Evolutionary conservation across 2,797 vertebrate species (phyloP).

Genomic region (Siniperca obscura): DNA sequence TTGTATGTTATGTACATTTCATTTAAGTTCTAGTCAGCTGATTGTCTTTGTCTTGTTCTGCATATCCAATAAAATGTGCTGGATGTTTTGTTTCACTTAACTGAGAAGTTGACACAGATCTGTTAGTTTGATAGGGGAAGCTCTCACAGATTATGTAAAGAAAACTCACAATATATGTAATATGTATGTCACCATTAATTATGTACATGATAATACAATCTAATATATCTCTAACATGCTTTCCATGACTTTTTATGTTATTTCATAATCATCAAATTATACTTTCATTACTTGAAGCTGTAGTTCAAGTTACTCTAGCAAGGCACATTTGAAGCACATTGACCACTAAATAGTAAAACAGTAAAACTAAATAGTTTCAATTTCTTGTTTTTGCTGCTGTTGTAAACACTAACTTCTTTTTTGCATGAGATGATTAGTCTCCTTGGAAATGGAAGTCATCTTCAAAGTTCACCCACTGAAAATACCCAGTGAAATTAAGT

Average conservation of each 20-base stretch:
- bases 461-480: not conserved
- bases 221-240: constrained; percentile 41
- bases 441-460: not conserved
- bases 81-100: constrained; percentile 63
- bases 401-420: not conserved
- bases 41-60: constrained; percentile 67
- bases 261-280: not conserved
- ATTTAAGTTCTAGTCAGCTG: constrained; percentile 55
- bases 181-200: constrained; percentile 51
- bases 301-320: not conserved
- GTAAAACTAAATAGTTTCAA: not conserved
- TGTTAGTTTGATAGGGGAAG: constrained; percentile 25
- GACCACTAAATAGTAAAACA: not conserved
- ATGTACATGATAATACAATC: constrained; percentile 66
- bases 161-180: constrained; percentile 54
- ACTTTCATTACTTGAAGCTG: not conserved
- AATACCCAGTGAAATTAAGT: not conserved
- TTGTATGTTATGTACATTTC: constrained; percentile 50
- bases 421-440: not conserved
- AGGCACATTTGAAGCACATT: not conserved
- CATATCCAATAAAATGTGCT: constrained; percentile 76
- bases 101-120: constrained; percentile 27
- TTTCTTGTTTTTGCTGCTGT: not conserved
- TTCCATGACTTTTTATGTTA: constrained; percentile 15
- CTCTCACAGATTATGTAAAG: constrained; percentile 45